Conservation (phyloP, 2,888 invertebrate genomes). For the Lepidonotus clava region DNA sequence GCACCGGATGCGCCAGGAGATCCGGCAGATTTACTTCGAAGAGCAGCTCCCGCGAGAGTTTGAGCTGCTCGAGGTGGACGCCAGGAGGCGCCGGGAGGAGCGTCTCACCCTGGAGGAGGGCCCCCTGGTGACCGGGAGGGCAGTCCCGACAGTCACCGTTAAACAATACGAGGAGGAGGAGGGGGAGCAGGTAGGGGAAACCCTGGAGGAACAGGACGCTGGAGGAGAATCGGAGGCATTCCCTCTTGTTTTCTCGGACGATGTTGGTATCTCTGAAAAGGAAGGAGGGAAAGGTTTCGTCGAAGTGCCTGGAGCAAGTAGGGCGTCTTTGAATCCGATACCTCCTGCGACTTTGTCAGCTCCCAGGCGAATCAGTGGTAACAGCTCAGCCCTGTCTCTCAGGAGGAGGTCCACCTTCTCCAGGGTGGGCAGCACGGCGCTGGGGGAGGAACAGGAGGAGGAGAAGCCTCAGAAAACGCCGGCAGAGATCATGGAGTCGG, state of each 20-base stretch:
- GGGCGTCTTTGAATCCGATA: too few species aligned
- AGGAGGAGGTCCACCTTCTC: too few species aligned
- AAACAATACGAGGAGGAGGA: not conserved
- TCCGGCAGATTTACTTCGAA: slow-evolving; percentile 3
- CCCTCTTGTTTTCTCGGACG: too few species aligned
- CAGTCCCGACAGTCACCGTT: not conserved
- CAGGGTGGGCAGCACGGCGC: too few species aligned
- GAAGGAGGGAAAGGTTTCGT: too few species aligned
- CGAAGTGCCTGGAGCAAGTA: too few species aligned
- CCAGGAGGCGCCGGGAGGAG: not conserved
- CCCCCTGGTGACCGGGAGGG: not conserved
- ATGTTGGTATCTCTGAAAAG: too few species aligned
- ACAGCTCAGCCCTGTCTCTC: too few species aligned
- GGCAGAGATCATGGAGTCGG: slow-evolving; percentile 2
- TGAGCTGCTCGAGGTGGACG: slow-evolving; percentile 38
- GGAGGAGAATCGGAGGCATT: too few species aligned
- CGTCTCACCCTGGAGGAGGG: not conserved
- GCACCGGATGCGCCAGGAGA: slow-evolving; percentile 3
- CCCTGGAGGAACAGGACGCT: not conserved
- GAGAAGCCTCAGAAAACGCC: not conserved
- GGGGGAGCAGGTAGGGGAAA: not conserved
- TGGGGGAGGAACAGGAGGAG: not conserved
- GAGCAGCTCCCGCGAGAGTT: slow-evolving; percentile 39
- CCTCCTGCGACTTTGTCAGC: too few species aligned
- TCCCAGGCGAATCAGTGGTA: too few species aligned